These are phyloP conservation scores for Ambastaia sidthimunki DNA, from an alignment of 2,797 vertebrate genomes.

Conservation along the genomic window DNA sequence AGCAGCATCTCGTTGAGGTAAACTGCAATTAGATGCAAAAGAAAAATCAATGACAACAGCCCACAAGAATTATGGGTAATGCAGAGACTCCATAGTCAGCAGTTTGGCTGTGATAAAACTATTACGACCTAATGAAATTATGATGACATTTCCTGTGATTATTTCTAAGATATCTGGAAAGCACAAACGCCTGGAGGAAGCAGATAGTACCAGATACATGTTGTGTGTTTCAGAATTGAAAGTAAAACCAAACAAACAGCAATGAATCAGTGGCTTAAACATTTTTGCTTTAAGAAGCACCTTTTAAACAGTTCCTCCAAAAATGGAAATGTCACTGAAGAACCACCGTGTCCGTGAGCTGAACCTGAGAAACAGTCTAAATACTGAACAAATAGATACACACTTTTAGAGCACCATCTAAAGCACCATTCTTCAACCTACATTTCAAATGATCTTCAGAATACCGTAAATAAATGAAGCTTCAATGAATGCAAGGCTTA, in stretches of 20 bases:
- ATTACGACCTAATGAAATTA: neutral
- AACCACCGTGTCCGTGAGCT: too few species aligned
- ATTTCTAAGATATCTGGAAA: neutral
- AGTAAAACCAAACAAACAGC: too few species aligned
- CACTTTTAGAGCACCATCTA: neutral
- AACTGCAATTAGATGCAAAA: conserved; percentile 21
- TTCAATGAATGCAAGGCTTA: too few species aligned
- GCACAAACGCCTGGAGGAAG: neutral
- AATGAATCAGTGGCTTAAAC: too few species aligned
- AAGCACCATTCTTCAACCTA: neutral
- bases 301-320: too few species aligned
- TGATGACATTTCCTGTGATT: neutral
- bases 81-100: neutral
- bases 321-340: too few species aligned
- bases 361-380: too few species aligned
- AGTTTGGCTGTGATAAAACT: neutral
- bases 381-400: too few species aligned
- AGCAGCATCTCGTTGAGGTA: neutral
- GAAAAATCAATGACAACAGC: neutral
- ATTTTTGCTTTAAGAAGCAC: too few species aligned
- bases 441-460: neutral
- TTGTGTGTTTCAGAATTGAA: neutral
- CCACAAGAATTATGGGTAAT: neutral
- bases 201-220: neutral
- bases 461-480: too few species aligned